Base-by-base conservation (phyloP, 35 echinoderm and acorn worm species). In the Strongylocentrotus purpuratus region DNA sequence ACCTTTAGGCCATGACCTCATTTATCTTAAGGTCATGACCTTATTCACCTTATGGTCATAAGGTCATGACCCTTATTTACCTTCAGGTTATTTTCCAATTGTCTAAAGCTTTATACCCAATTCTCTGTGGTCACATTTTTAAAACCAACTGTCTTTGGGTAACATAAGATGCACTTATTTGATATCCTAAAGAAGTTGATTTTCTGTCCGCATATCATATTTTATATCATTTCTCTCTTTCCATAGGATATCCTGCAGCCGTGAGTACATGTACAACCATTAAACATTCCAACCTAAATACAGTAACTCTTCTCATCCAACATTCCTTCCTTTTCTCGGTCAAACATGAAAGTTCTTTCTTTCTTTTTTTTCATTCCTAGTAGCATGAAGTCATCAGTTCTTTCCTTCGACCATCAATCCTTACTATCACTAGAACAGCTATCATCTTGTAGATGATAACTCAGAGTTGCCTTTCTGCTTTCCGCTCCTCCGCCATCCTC, bases 141-240 rank as follows among this genome's bases (percentile, higher is more conserved):
- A 59, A n/a, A 78, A 78, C 8, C 65, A 78, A 78, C 65, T 78
- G 22, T 78, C 65, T 78, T 78, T 78, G 22, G 65, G 65, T 78
- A 28, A 78, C 4, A 28, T 78, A 78, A 78, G 65, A n/a, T 78
- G 65, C 65, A 78, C 65, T 78, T 78, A 28, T 22, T 78, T 78
- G 65, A 78, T 78, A 78, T 78, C 65, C 65, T 78, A 78, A 78
- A 28, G 65, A 78, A 78, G 65, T 78, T 78, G 65, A 78, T 78
- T 78, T 78, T 78, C 65, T 78, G 65, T n/a, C 22, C 7, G 65
- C 6, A 78, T 13, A 78, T 78, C 20, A 22, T 78, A 78, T 28
- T 78, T 78, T n/a, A 31, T 78, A 78, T 28, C 20, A 78, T 78
- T 78, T 78, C 65, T 78, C 52, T n/a, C 28, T 78, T 78, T 78